A percentile compares a stretch with the other conserved stretches of the same genome.
phyloP scores from a whole-genome alignment of 2,797 vertebrate genomes.

The Lemur catta region DNA sequence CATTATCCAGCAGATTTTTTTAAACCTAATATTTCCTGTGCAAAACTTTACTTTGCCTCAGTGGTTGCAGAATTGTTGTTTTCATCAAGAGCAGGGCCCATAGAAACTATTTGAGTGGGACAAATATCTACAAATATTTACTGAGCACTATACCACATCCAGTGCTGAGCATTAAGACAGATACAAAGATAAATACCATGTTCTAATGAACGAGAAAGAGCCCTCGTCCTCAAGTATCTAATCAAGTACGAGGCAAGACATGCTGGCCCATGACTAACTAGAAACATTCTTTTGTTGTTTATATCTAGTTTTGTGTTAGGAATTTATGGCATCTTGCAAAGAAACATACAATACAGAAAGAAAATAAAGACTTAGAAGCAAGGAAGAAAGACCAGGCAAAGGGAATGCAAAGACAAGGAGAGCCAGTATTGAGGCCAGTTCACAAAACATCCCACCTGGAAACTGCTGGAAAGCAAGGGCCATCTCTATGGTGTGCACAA shows the following conservation, averaged over 20 bases:
- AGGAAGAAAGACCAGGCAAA: not conserved
- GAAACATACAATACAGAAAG: not conserved
- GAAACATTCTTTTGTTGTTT: constrained; percentile 53
- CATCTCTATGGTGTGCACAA: not conserved
- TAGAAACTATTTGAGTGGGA: constrained; percentile 36
- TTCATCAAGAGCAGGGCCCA: not conserved
- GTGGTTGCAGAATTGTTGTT: constrained; percentile 41
- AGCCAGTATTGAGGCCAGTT: not conserved
- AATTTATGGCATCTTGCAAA: constrained; percentile 64
- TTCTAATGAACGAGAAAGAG: constrained; percentile 26
- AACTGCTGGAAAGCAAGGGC: not conserved
- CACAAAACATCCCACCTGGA: not conserved
- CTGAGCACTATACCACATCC: not conserved
- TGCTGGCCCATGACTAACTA: constrained; percentile 19
- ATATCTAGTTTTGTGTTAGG: constrained; percentile 35
- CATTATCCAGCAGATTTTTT: constrained; percentile 26
- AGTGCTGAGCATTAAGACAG: constrained; percentile 24
- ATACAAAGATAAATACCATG: constrained; percentile 41
- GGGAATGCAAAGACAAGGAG: not conserved
- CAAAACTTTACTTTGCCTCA: constrained; percentile 46
- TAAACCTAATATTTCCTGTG: not conserved
- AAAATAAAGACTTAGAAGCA: not conserved
- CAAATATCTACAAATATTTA: constrained; percentile 57
- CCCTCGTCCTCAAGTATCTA: constrained; percentile 42
- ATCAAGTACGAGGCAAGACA: constrained; percentile 49